phyloP scores from a whole-genome alignment of 1,140 invertebrate species.

The Calliopsis andreniformis region DNA sequence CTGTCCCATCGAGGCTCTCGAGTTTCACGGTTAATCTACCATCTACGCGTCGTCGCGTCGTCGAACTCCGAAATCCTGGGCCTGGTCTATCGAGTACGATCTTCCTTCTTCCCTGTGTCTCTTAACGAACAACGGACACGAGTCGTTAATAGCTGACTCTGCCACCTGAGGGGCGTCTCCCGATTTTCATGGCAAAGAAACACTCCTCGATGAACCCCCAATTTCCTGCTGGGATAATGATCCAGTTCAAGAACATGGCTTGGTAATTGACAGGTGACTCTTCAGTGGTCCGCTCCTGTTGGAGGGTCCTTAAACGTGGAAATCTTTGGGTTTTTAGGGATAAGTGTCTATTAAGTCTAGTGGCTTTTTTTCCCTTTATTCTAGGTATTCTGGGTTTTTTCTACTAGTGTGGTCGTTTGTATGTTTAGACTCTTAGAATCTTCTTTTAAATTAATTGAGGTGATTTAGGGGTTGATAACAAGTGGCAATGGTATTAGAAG shows the following conservation, averaged over 20 bases:
- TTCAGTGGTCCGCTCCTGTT: slow-evolving; percentile 29
- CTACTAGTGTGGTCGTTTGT: no score
- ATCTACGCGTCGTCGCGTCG: slow-evolving; percentile 27
- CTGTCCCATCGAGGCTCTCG: background rate
- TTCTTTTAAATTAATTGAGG: no score
- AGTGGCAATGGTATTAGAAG: no score
- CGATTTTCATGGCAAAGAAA: slow-evolving; percentile 38
- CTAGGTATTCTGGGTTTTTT: no score
- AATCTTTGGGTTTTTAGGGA: slow-evolving; percentile 45
- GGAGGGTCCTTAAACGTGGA: slow-evolving; percentile 40
- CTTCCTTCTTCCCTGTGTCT: slow-evolving; percentile 14
- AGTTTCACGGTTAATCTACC: slow-evolving; percentile 32
- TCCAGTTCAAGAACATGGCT: slow-evolving; percentile 39
- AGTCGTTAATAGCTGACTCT: slow-evolving; percentile 55
- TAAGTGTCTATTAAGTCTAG: slow-evolving; percentile 39
- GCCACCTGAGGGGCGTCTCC: slow-evolving; percentile 20
- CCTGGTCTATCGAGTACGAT: slow-evolving; percentile 31
- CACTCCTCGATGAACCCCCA: slow-evolving; percentile 34
- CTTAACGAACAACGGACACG: slow-evolving; percentile 17
- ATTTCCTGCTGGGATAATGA: slow-evolving; percentile 61
- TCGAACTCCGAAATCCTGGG: slow-evolving; percentile 2
- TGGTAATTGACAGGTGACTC: slow-evolving; percentile 74
- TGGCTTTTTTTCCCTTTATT: no score
- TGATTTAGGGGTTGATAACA: no score
- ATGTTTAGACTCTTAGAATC: no score